Base-by-base conservation (phyloP, 2,797 vertebrate species). In the Apogon hyalosoma region DNA sequence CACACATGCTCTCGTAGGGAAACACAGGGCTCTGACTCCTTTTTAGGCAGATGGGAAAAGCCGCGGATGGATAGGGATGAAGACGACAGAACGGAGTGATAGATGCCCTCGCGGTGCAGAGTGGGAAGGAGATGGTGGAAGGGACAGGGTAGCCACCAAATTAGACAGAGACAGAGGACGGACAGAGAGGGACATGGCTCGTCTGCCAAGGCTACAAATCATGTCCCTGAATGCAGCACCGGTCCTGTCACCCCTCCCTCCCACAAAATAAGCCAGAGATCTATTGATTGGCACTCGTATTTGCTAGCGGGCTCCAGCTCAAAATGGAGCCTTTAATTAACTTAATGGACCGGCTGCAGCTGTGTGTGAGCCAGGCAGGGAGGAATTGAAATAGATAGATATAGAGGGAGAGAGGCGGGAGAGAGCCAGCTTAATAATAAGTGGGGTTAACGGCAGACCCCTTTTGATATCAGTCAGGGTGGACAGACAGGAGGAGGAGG, bases 281-380 rank as follows among this genome's bases (percentile, higher is more conserved):
- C 85, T 93, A 94, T 94, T 94, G 93, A 95, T 94, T 94, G 92
- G 89, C 92, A 89, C 78, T 89, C 72, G 86, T 82, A 86, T 91
- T 91, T 86, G 92, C 91, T 93, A 86, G 90, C 84, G 79, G 92
- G 88, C 90, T 87, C 81, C 85, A 80, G 87, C 88, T 92, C 89
- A 92, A 93, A 95, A 94, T 94, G 92, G 92, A 94, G 90, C 93
- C 93, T 95, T 94, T 95, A 94, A 95, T 95, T 95, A 95, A 94
- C 91, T 94, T 93, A 94, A 95, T 94, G 93, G 94, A 93, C 85
- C 81, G 75, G 88, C 83, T 90, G 88, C 92, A 93, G 90, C 92
- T 93, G 92, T 79, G 88, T 82, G 88, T 59, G 80, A 90, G 88
- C 84, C 89, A 86, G 82, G 45, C 75, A 80, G 82, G 24, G 83